Base-by-base conservation (phyloP, 1,140 invertebrate genomes). In the Gryon sp. region DNA sequence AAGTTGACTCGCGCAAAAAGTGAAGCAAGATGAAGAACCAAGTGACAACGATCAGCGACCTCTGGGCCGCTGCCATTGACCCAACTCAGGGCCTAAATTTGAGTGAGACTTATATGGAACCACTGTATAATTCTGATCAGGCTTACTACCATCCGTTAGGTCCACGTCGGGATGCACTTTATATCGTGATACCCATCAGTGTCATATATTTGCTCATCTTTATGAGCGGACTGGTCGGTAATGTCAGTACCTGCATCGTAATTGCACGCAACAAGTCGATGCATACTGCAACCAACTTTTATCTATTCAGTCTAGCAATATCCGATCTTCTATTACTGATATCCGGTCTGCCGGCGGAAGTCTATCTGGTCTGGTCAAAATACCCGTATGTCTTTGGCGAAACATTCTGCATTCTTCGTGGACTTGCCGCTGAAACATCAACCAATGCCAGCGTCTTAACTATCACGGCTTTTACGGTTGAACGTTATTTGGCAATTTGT, bases 271-370 rank as follows among this genome's bases (percentile, higher is more conserved):
- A 98, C 87, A 95, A 95, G 82, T 94, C 93, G n/a, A 96, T 98
- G 94, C 95, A 97, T 82, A 96, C 95, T 0, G 94, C 95, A 0
- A 97, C 95, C 7, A 98, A 98, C 84, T 98, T 95, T 80, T 98
- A 98, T 83, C 90, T 98, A 34, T 98, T 98, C 87, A 97, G 94
- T 82, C 89, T 99, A 77, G 97, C 98, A 2, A 90, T 99, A 22
- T 97, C 97, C 0, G 98, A 99, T 86, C 90, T 99, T 38, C 90
- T 99, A 28, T 90, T 99, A 2, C 90, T 99, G 2, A 80, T 95
- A 0, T 93, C 93, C 3, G 95, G 95, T 0, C 89, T 95, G 53
- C 94, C 94, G 18, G 93, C 94, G 30, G 97, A 98, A 82, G 92
- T 98, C 24, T 96, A 95, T 82, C 90, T 91, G 18, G 94, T 97